Evolutionary conservation across 2,888 invertebrate genomes (phyloP).

Genomic region (Mythimna albipuncta): DNA sequence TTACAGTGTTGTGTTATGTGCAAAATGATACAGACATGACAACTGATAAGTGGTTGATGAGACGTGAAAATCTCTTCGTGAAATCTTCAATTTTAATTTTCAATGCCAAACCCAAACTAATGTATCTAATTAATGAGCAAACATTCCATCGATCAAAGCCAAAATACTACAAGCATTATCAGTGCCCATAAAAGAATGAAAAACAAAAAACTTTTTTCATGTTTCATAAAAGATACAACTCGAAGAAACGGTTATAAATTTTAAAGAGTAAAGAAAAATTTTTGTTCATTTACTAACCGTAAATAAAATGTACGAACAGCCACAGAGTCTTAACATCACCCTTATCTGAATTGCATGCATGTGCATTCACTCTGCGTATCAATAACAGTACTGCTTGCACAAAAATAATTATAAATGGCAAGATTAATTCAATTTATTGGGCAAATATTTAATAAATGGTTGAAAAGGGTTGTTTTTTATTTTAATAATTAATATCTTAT

Average conservation of each 20-base stretch:
- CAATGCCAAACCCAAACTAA: background rate
- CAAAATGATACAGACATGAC: too few relatives aligned
- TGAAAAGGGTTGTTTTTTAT: background rate
- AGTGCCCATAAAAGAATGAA: background rate
- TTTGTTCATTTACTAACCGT: conserved; percentile 71
- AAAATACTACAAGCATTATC: background rate
- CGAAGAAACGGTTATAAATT: background rate
- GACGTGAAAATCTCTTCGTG: too few relatives aligned
- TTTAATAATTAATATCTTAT: background rate
- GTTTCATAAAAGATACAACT: background rate
- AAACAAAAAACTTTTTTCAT: background rate
- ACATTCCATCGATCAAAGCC: background rate
- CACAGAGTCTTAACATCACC: conserved; percentile 73
- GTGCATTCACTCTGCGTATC: conserved; percentile 72
- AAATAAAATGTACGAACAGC: conserved; percentile 62
- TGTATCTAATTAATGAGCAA: too few relatives aligned
- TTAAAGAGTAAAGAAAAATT: conserved; percentile 12
- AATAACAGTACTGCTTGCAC: conserved; percentile 61
- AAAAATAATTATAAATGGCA: conserved; percentile 25
- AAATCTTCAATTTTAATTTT: background rate
- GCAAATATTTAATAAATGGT: background rate
- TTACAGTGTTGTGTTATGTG: background rate
- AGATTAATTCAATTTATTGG: background rate
- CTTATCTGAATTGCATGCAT: conserved; percentile 73
- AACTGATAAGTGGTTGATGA: too few relatives aligned